These are phyloP conservation scores for Dendroctonus valens DNA, from an alignment of 1,140 invertebrate species.

Conservation along the genomic window DNA sequence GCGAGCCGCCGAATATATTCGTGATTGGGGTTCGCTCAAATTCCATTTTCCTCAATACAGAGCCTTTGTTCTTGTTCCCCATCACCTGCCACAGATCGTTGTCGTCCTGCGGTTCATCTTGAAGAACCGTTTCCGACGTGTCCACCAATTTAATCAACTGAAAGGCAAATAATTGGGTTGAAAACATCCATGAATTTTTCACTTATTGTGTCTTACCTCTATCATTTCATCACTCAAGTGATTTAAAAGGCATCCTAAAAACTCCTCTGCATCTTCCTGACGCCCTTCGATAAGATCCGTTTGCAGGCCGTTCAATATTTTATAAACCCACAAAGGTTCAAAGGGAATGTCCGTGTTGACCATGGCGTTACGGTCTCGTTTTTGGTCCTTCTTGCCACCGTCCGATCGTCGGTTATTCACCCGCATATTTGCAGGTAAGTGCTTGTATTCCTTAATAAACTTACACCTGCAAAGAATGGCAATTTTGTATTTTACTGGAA, in stretches of 20 bases:
- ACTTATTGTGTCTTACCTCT: slow-evolving; percentile 57
- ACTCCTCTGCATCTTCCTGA: slow-evolving; percentile 95
- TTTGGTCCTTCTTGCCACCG: slow-evolving; percentile 52
- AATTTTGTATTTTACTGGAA: not conserved
- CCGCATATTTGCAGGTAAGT: slow-evolving; percentile 57
- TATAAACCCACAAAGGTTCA: slow-evolving; percentile 80
- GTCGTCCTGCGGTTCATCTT: not conserved
- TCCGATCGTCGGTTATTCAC: slow-evolving; percentile 47
- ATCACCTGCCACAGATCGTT: slow-evolving; percentile 68
- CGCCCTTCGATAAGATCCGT: slow-evolving; percentile 74
- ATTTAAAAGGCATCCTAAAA: slow-evolving; percentile 88
- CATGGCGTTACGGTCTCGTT: slow-evolving; percentile 51
- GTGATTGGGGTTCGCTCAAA: slow-evolving; percentile 84
- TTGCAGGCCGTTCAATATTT: slow-evolving; percentile 74
- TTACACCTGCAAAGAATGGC: slow-evolving; percentile 54
- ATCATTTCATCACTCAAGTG: slow-evolving; percentile 95
- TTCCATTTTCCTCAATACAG: slow-evolving; percentile 77
- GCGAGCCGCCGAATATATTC: slow-evolving; percentile 88
- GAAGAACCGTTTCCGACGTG: slow-evolving; percentile 15
- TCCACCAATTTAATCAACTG: slow-evolving; percentile 67
- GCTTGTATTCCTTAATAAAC: slow-evolving; percentile 69
- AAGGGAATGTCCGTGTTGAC: slow-evolving; percentile 66
- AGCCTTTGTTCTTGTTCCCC: slow-evolving; percentile 83
- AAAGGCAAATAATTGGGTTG: slow-evolving; percentile 37
- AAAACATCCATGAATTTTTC: not conserved